These are phyloP conservation scores for Rhinatrema bivittatum DNA, from an alignment of 2,797 vertebrate genomes.

Conservation along the genomic window DNA sequence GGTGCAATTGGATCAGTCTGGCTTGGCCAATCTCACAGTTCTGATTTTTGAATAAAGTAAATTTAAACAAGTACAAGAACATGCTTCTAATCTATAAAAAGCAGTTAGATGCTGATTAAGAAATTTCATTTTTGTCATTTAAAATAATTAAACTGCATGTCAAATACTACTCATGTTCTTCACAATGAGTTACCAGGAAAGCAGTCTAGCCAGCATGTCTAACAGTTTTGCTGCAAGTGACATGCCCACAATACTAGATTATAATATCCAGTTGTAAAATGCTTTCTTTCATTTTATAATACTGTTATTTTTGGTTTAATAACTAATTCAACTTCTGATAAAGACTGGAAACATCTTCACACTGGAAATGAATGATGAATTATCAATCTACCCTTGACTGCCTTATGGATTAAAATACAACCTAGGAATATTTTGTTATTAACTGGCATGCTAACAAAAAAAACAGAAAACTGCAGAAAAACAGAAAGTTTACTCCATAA, in stretches of 20 bases:
- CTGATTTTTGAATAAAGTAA: no score
- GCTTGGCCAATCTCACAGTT: no score
- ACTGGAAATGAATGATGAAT: no score
- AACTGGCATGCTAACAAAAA: no score
- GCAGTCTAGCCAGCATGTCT: constrained; percentile 27
- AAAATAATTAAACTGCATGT: constrained; percentile 48
- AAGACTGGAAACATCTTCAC: no score
- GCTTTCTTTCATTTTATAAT: constrained; percentile 25
- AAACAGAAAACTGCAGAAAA: no score
- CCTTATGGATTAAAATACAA: no score
- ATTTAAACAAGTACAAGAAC: constrained; percentile 33
- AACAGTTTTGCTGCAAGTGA: constrained; percentile 46
- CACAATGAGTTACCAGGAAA: constrained; percentile 37
- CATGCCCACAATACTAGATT: constrained; percentile 40
- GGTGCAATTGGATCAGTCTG: constrained; percentile 16
- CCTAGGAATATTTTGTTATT: no score
- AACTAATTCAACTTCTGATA: constrained; percentile 12
- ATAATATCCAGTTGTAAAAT: constrained; percentile 35
- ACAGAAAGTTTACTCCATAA: no score
- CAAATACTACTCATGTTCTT: constrained; percentile 48
- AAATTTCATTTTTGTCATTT: constrained; percentile 30
- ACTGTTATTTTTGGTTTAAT: constrained; percentile 35
- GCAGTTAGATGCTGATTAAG: constrained; percentile 29
- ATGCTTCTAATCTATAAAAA: constrained; percentile 36
- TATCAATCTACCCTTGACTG: no score